phyloP scores from a whole-genome alignment of 2,888 invertebrate genomes.

The Xestoiulus laeticollis region DNA sequence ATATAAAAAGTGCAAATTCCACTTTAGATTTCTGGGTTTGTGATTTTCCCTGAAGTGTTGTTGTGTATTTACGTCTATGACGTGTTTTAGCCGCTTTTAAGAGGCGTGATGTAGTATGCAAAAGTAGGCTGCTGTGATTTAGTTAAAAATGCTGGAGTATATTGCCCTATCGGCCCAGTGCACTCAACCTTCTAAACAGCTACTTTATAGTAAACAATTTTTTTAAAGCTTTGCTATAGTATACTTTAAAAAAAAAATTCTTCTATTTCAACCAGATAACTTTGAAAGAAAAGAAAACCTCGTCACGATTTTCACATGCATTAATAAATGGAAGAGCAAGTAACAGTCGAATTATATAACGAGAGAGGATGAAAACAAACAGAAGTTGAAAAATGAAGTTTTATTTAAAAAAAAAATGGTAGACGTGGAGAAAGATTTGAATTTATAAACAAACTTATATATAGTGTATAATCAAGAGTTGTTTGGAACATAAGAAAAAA shows the following conservation, averaged over 20 bases:
- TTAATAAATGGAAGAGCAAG: neutral
- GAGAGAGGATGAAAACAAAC: neutral
- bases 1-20: neutral
- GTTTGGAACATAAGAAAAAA: neutral
- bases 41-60: neutral
- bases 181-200: conserved; percentile 28
- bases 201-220: conserved; percentile 11
- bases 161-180: conserved; percentile 32
- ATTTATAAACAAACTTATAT: neutral
- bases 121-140: conserved; percentile 34
- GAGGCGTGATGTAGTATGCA: conserved; percentile 11
- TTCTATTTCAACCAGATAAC: neutral
- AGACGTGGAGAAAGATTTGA: neutral
- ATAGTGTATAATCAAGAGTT: too few species aligned
- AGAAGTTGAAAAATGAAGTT: neutral
- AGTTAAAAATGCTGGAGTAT: neutral
- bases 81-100: neutral
- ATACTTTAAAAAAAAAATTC: neutral
- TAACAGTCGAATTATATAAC: neutral
- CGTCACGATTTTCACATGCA: neutral
- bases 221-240: neutral
- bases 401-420: neutral
- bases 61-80: neutral
- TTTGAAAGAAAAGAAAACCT: neutral
- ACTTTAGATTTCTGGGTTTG: neutral